Evolutionary conservation across 2,797 vertebrate genomes (phyloP), one percentile per base, ranked within the genome.

Genomic region (Cossypha niveicapilla): DNA sequence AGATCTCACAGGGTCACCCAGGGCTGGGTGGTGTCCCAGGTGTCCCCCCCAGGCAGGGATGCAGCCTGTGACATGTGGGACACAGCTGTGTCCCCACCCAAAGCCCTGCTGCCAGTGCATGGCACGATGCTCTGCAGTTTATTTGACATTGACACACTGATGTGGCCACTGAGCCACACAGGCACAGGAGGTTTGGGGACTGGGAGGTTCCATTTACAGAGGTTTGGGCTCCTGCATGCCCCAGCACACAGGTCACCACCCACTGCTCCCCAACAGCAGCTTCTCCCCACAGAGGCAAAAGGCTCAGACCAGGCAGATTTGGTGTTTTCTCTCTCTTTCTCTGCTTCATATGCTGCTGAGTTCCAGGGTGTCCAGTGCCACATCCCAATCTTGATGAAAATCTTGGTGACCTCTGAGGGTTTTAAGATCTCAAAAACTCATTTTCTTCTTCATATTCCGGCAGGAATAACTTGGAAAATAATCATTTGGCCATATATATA

Each of bases 391-490:
- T 42, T 45, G n/a, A 58, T 63, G 35, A 91, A 19, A 19, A 62
- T 27, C 42, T 32, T 50, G 28, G n/a, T 71, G 35, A 74, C 6
- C 19, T 60, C 72, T 77, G 16, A 47, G 53, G 19, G 16, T 50
- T 68, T 85, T 35, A 71, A 85, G 21, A 53, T 19, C 45, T 76
- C 53, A 62, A 65, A 83, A 94, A 39, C 17, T 61, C 10, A 80
- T 74, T 86, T 92, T 79, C 30, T 82, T 30, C 54, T 75, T 86
- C 35, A 14, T 28, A 79, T 82, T 91, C 37, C 30, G 71, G 17
- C 8, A 65, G 13, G 35, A 39, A 72, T 47, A 77, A 71, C 42
- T 42, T 68, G 32, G 19, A 83, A 35, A 93, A 81, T 75, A 83
- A 74, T 67, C 1, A 93, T 65, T 83, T 86, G 86, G 17, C 34